Evolutionary conservation across 2,797 vertebrate genomes (phyloP), one percentile per base, ranked within the genome.

Genomic region (Acanthopagrus latus): DNA sequence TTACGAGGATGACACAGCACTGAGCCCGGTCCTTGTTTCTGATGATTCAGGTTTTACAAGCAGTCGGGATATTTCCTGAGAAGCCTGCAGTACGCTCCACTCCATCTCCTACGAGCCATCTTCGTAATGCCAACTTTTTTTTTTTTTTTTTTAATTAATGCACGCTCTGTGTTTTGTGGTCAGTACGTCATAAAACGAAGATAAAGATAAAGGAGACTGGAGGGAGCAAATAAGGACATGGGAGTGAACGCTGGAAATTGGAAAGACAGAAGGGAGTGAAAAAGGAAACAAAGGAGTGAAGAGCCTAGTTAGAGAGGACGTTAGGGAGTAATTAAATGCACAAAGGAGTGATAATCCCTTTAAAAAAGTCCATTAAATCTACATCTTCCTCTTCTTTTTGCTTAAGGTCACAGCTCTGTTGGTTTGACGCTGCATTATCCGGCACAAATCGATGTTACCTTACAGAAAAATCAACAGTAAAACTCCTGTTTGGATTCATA

Each of bases 101-200:
- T 27, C 13, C 17, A 14, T 21, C 17, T 77, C 50, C 25, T 11
- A 54, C n/a, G n/a, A 25, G 18, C 64, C 54, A 62, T 68, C 46
- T 47, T 55, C 64, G 60, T 60, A 60, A 71, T 7, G 55, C 3
- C 12, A 27, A 27, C 29, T 33, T 7, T 1, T 38, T 7, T 8
- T 51, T 51, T 79, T 70, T 71, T 41, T 78, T 23, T 64, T n/a
- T n/a, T n/a, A n/a, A 65, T 69, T 44, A 73, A 56, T 57, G 33
- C 64, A 0, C n/a, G 3, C 17, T 72, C 17, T 72, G 27, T 84
- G 64, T 80, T 63, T 55, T 16, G n/a, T 21, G 46, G 46, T 67
- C n/a, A 48, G 60, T 41, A 23, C 63, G 38, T 59, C 33, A n/a
- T 47, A 5, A 29, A 20, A 41, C 33, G 33, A 69, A 70, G 29